A percentile compares a stretch with the other conserved stretches of the same genome.
phyloP scores from a whole-genome alignment of 2,113 vertebrate species.

The Sakesphorus luctuosus region DNA sequence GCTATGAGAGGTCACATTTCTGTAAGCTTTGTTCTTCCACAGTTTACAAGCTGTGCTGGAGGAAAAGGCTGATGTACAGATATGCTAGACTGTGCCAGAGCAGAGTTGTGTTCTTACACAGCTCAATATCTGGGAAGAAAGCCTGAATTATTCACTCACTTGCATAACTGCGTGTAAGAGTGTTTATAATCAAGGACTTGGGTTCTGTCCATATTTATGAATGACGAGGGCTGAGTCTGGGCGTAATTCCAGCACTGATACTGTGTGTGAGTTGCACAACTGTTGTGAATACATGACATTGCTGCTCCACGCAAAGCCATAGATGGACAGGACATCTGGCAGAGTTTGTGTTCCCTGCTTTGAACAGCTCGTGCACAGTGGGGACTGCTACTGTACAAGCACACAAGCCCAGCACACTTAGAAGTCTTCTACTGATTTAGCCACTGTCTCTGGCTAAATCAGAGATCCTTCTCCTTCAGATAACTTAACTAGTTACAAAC shows the following conservation, averaged over 20 bases:
- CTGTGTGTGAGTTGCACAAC: conserved; percentile 35
- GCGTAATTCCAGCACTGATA: conserved; percentile 1
- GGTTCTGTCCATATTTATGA: conserved; percentile 57
- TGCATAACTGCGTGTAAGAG: conserved; percentile 8
- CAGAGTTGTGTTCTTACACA: not conserved
- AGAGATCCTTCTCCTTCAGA: not conserved
- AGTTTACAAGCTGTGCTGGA: not conserved
- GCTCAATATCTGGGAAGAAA: conserved; percentile 39
- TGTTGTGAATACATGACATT: conserved; percentile 20
- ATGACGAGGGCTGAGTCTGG: conserved; percentile 41
- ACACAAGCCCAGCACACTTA: fast-evolving
- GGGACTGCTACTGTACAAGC: not conserved
- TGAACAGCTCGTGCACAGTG: not conserved
- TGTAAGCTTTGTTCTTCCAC: not conserved
- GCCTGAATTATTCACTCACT: conserved; percentile 41
- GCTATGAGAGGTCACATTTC: not conserved
- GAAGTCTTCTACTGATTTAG: not conserved
- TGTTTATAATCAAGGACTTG: conserved; percentile 56
- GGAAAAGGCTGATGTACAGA: not conserved
- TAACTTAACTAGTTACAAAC: not conserved
- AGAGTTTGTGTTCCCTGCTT: not conserved
- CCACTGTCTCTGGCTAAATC: not conserved
- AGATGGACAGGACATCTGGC: not conserved
- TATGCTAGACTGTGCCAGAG: not conserved
- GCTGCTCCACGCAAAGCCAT: not conserved